Base-by-base conservation (phyloP, 1,140 invertebrate genomes). In the Drosophila arawakana region DNA sequence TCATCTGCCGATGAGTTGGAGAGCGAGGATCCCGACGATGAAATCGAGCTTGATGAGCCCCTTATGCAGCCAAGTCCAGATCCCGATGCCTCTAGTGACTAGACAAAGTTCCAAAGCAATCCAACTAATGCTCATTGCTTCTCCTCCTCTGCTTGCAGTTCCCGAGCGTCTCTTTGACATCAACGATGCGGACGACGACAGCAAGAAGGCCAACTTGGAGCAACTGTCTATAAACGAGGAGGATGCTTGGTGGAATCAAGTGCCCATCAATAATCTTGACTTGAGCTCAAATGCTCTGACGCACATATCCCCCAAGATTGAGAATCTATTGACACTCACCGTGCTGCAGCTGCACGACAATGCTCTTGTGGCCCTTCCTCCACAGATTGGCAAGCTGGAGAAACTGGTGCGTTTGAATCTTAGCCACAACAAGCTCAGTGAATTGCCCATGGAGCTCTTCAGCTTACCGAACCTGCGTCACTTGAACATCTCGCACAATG, bases 191-290 rank as follows among this genome's bases (percentile, higher is more conserved):
- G 94, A 95, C 74, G 94, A 86, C 93, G 96, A 93, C 93, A 95
- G 89, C 84, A 89, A 84, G 39, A 95, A 81, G 93, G 93, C 96
- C 7, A 95, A 97, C 83, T 95, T 96, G 75, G 94, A 95, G 71
- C 91, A 93, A 46, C 81, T 91, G n/a, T 83, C 84, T 1, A 77
- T 92, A 21, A 94, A 96, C 44, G 94, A 94, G 39, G 93, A 94
- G 46, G 94, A 95, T 65, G 94, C 95, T 50, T 98, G 97, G 97
- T 98, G 97, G 97, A 96, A 97, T 91, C 95, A 96, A 81, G 95
- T 96, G 73, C 94, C 96, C 2, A 92, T 98, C 4, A 96, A 94
- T 54, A 95, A 95, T 81, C 93, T 98, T 60, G 96, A 98, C 89
- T 93, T 98, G 37, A 97, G 97, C 73, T 97, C 95, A 3, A 98